These are phyloP conservation scores for Pogonocichla stellata DNA, from an alignment of 2,113 vertebrate genomes.

Conservation along the genomic window DNA sequence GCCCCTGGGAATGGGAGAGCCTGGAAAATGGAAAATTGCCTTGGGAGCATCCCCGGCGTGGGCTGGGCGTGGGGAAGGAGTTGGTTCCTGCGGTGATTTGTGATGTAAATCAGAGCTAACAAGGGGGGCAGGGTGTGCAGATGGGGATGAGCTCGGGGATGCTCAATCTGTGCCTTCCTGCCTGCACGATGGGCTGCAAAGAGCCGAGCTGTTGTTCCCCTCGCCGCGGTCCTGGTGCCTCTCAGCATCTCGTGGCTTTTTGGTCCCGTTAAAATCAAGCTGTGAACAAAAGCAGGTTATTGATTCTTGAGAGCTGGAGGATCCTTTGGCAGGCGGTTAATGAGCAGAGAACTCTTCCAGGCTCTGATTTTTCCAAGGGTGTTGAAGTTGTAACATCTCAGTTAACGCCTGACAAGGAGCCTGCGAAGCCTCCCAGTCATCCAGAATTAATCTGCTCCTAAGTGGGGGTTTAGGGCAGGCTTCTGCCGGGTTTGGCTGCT, in stretches of 20 bases:
- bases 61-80: not conserved
- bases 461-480: not conserved
- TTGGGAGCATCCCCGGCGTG: rapidly evolving
- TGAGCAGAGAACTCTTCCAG: not conserved
- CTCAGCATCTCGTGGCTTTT: not conserved
- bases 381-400: not conserved
- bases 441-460: not conserved
- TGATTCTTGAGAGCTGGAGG: not conserved
- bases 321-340: not conserved
- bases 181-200: not conserved
- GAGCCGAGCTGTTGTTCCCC: not conserved
- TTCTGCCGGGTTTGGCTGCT: not conserved
- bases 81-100: not conserved
- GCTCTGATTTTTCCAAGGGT: not conserved
- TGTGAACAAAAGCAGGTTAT: conserved; percentile 3
- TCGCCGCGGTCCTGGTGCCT: not conserved
- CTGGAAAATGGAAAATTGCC: rapidly evolving
- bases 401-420: not conserved
- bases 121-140: not conserved
- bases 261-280: not conserved
- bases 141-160: not conserved
- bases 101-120: not conserved
- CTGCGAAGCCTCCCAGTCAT: not conserved
- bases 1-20: not conserved
- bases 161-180: not conserved